Percentiles rank a stretch among this genome's conserved stretches.
Conservation (phyloP, 2,797 vertebrate species). For the Cynopterus sphinx region DNA sequence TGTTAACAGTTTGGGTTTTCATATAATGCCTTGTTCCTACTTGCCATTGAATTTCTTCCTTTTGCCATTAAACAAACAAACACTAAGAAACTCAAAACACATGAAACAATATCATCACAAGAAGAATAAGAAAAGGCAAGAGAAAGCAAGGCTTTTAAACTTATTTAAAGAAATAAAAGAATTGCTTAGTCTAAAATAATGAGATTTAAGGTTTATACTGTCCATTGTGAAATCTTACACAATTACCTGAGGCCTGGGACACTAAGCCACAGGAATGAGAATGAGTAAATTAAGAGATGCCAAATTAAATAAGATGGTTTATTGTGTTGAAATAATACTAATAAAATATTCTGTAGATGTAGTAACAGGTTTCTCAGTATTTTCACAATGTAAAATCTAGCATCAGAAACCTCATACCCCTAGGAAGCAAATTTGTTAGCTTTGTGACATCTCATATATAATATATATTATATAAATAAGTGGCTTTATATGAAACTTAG, state of each 20-base stretch:
- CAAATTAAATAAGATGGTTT: constrained; percentile 50
- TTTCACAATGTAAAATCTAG: constrained; percentile 47
- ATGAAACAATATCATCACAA: background rate
- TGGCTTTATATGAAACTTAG: background rate
- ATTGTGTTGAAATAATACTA: constrained; percentile 39
- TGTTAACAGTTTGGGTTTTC: constrained; percentile 42
- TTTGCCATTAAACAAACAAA: constrained; percentile 41
- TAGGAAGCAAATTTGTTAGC: constrained; percentile 43
- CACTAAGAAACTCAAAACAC: background rate
- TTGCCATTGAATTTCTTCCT: background rate
- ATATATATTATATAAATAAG: background rate
- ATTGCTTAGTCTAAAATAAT: background rate
- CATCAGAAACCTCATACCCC: background rate
- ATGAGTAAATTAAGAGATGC: background rate
- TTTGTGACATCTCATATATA: constrained; percentile 8
- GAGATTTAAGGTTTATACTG: constrained; percentile 22
- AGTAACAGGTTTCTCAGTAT: constrained; percentile 35
- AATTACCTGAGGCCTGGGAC: background rate
- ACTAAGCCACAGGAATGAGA: background rate
- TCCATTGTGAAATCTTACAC: constrained; percentile 29
- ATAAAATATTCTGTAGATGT: background rate
- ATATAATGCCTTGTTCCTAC: background rate
- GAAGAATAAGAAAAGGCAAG: background rate
- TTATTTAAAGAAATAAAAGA: constrained; percentile 19
- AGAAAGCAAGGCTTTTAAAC: background rate